A percentile compares a stretch with the other conserved stretches of the same genome.
These are phyloP conservation scores for Drosophila rellima DNA, from an alignment of 2,888 invertebrate genomes.

Conservation along the genomic window DNA sequence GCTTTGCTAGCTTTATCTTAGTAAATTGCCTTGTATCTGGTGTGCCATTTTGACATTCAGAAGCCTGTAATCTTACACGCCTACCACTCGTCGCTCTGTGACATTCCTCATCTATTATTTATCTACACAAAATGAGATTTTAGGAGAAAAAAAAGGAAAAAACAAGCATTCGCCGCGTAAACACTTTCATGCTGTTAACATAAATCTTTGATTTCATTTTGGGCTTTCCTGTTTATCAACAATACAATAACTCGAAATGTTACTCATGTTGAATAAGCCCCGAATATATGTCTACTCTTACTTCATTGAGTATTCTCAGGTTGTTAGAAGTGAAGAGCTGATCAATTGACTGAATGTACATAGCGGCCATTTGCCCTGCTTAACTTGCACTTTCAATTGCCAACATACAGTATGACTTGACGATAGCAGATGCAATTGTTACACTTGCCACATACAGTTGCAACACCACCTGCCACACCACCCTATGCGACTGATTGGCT, in stretches of 20 bases:
- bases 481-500: conserved; percentile 56
- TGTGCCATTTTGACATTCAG: conserved; percentile 10
- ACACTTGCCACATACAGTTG: conserved; percentile 4
- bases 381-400: background rate
- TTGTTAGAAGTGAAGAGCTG: conserved; percentile 3
- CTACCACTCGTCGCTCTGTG: conserved; percentile 17
- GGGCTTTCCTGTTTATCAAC: background rate
- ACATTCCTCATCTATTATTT: conserved; percentile 41
- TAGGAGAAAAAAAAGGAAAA: conserved; percentile 1
- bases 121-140: conserved; percentile 13
- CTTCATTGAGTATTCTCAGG: conserved; percentile 6
- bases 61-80: conserved; percentile 35
- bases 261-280: background rate
- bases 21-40: background rate
- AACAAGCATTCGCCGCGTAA: conserved; percentile 54
- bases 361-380: no score
- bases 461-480: background rate
- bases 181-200: conserved; percentile 48
- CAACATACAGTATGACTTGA: conserved; percentile 1
- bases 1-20: background rate
- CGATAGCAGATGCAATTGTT: background rate
- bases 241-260: background rate
- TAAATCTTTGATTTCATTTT: conserved; percentile 60
- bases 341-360: conserved; percentile 18
- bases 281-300: background rate